phyloP scores from a whole-genome alignment of 2,888 invertebrate genomes.

The Seladonia tumulorum region DNA sequence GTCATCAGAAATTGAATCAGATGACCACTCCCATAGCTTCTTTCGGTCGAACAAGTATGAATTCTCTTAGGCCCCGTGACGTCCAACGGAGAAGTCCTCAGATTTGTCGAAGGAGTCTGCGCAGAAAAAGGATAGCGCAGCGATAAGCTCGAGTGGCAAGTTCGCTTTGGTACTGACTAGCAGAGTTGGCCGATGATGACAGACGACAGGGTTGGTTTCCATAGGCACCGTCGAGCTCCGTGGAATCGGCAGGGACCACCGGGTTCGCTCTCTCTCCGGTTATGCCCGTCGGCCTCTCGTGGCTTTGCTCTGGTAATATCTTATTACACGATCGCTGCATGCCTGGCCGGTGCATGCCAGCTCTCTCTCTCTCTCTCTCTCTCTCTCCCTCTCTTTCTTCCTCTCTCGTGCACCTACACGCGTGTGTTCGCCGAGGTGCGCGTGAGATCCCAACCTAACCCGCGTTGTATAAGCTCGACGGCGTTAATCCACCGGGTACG shows the following conservation, averaged over 20 bases:
- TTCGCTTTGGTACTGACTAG: not conserved
- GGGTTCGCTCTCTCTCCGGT: conserved; percentile 59
- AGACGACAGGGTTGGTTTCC: conserved; percentile 59
- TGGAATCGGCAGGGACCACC: conserved; percentile 74
- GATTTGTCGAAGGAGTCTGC: not conserved
- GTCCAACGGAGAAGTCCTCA: not conserved
- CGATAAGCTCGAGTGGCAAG: not conserved
- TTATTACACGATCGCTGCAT: conserved; percentile 78
- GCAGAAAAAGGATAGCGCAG: not conserved
- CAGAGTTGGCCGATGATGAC: conserved; percentile 51
- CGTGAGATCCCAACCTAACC: not conserved
- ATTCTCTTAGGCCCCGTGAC: not conserved
- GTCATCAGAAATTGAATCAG: too few relatives aligned
- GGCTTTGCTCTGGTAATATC: conserved; percentile 76
- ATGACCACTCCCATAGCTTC: too few relatives aligned
- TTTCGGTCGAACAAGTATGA: not conserved
- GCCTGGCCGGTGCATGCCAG: conserved; percentile 55
- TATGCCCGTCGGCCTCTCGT: conserved; percentile 73
- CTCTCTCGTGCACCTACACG: conserved; percentile 26
- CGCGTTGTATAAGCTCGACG: conserved; percentile 1
- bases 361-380: not conserved
- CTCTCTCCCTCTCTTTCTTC: not conserved
- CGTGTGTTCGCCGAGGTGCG: conserved; percentile 17
- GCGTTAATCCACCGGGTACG: not conserved
- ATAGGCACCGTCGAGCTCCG: conserved; percentile 53